Conservation (phyloP, 2,797 vertebrate genomes). For the Emydoidea blandingii region DNA sequence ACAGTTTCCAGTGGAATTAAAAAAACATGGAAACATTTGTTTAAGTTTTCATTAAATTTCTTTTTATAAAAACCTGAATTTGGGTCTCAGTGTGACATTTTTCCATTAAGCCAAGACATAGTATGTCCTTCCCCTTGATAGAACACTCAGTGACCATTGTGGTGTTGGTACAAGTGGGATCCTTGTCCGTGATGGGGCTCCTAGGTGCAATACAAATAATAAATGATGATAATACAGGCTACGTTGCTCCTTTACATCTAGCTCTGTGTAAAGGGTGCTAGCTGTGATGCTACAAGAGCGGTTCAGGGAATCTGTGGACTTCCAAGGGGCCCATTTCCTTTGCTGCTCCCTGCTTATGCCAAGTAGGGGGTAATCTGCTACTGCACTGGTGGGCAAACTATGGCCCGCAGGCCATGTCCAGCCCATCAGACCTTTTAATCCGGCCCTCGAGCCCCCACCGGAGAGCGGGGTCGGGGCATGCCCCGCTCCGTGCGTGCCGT, state of each 20-base stretch:
- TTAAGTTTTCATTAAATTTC: not conserved
- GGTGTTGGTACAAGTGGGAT: not conserved
- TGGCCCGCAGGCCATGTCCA: too few relatives aligned
- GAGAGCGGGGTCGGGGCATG: too few relatives aligned
- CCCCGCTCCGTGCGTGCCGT: too few relatives aligned
- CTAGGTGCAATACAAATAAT: not conserved
- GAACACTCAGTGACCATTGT: not conserved
- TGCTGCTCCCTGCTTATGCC: rapidly evolving
- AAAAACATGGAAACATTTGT: not conserved
- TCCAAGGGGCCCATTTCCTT: not conserved
- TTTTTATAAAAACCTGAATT: not conserved
- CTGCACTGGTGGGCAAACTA: not conserved
- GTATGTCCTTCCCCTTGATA: not conserved
- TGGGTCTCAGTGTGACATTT: not conserved
- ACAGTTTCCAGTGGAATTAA: not conserved
- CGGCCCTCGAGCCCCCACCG: too few relatives aligned
- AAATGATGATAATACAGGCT: not conserved
- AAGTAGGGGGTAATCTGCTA: not conserved
- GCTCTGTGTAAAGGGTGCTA: not conserved
- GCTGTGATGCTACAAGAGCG: not conserved
- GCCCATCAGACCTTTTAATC: too few relatives aligned
- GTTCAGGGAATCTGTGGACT: not conserved
- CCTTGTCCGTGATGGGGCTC: not conserved
- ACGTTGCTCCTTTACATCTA: not conserved
- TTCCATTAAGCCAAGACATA: not conserved